Conservation (phyloP, 2,113 vertebrate genomes). For the Sylvilagus bachmani region DNA sequence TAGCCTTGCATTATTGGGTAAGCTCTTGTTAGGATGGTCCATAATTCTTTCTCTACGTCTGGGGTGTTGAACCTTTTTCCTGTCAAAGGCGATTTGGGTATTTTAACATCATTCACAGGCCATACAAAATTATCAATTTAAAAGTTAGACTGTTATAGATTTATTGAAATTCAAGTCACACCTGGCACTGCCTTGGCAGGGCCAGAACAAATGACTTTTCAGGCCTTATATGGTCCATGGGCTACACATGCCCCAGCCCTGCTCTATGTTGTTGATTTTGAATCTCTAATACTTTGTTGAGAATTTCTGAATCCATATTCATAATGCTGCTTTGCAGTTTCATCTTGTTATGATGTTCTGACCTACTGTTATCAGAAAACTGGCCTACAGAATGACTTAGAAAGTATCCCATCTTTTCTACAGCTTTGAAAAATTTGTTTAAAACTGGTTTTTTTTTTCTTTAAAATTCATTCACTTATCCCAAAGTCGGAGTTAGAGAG, state of each 20-base stretch:
- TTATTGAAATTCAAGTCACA: too few species aligned
- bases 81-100: too few species aligned
- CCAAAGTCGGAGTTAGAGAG: too few species aligned
- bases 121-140: too few species aligned
- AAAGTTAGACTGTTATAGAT: too few species aligned
- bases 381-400: neutral
- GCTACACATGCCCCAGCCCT: neutral
- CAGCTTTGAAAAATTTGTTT: neutral
- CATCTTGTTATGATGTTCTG: neutral
- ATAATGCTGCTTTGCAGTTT: neutral
- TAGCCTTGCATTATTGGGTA: neutral
- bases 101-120: too few species aligned
- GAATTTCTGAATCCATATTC: neutral
- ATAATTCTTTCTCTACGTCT: neutral
- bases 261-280: neutral
- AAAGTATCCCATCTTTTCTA: neutral
- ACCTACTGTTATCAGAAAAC: neutral
- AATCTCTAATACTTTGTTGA: slow-evolving; percentile 7
- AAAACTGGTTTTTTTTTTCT: neutral
- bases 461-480: too few species aligned
- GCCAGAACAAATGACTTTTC: too few species aligned
- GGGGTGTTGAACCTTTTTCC: too few species aligned
- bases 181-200: too few species aligned
- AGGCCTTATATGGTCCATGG: too few species aligned
- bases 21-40: neutral